phyloP scores from a whole-genome alignment of 1,140 invertebrate genomes.

The Psix sp. region DNA sequence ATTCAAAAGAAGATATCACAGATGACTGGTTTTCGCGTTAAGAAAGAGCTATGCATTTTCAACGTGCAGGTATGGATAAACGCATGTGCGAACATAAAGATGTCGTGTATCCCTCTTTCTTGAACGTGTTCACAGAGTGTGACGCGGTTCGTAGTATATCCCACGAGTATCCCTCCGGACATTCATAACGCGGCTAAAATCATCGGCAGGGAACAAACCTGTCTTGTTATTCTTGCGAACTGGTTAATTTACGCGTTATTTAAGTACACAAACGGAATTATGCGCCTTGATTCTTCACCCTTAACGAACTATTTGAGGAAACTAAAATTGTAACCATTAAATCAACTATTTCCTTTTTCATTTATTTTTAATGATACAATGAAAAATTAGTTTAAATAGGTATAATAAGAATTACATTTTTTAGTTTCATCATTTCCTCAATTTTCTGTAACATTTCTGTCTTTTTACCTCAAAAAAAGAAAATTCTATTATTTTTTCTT shows the following conservation, averaged over 20 bases:
- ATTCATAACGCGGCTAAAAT: slow-evolving; percentile 25
- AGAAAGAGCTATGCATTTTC: slow-evolving; percentile 30
- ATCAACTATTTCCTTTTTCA: neutral
- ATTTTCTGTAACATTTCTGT: too few species aligned
- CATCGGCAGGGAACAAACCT: slow-evolving; percentile 48
- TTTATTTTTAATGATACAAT: too few species aligned
- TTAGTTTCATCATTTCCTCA: too few species aligned
- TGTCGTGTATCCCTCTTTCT: slow-evolving; percentile 10
- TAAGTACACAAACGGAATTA: slow-evolving; percentile 56
- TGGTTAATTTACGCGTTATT: slow-evolving; percentile 57
- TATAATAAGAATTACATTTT: too few species aligned
- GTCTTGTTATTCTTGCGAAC: slow-evolving; percentile 59
- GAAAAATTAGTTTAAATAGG: too few species aligned
- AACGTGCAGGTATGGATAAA: neutral
- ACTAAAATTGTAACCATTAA: slow-evolving; percentile 10
- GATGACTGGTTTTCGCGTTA: slow-evolving; percentile 15
- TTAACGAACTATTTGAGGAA: slow-evolving; percentile 60
- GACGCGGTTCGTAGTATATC: slow-evolving; percentile 65
- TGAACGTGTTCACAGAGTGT: slow-evolving; percentile 65
- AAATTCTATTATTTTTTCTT: too few species aligned
- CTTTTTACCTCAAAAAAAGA: too few species aligned
- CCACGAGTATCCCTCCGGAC: slow-evolving; percentile 56
- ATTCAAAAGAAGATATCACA: slow-evolving; percentile 30
- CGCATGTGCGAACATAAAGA: slow-evolving; percentile 6
- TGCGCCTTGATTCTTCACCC: slow-evolving; percentile 63